Conservation (phyloP, 1,140 invertebrate genomes). For the Meloidogyne chitwoodi region DNA sequence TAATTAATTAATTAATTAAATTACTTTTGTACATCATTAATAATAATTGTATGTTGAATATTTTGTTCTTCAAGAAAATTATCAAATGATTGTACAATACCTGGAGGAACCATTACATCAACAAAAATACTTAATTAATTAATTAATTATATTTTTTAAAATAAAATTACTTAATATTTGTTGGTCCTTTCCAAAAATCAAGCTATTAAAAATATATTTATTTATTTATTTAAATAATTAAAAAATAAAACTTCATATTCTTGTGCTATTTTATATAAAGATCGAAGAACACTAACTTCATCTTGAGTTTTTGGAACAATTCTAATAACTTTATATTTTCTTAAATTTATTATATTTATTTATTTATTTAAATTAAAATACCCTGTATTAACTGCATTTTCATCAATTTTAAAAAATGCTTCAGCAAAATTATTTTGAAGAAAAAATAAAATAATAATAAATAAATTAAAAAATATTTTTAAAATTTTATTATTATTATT, state of each 20-base stretch:
- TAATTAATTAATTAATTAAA: neutral
- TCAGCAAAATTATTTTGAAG: neutral
- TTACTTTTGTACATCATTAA: conserved; percentile 71
- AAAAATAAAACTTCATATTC: conserved; percentile 27
- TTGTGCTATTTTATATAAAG: conserved; percentile 34
- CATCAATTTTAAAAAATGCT: conserved; percentile 20
- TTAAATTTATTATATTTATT: conserved; percentile 1
- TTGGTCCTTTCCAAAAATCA: conserved; percentile 65
- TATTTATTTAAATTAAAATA: neutral
- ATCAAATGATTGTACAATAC: conserved; percentile 67
- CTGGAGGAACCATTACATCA: conserved; percentile 71
- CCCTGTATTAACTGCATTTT: conserved; percentile 9
- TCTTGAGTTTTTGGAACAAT: conserved; percentile 37
- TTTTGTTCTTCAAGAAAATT: conserved; percentile 67
- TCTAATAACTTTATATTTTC: conserved; percentile 37
- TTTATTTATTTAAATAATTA: neutral
- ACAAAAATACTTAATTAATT: conserved; percentile 62
- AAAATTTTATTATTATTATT: neutral
- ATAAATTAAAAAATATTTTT: neutral
- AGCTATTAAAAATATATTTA: conserved; percentile 41
- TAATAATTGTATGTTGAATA: conserved; percentile 70
- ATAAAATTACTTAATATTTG: conserved; percentile 59
- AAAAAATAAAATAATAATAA: neutral
- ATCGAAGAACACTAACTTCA: conserved; percentile 26
- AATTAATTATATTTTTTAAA: neutral